phyloP scores from a whole-genome alignment of 1,140 invertebrate species.

The Zaprionus gabonicus region DNA sequence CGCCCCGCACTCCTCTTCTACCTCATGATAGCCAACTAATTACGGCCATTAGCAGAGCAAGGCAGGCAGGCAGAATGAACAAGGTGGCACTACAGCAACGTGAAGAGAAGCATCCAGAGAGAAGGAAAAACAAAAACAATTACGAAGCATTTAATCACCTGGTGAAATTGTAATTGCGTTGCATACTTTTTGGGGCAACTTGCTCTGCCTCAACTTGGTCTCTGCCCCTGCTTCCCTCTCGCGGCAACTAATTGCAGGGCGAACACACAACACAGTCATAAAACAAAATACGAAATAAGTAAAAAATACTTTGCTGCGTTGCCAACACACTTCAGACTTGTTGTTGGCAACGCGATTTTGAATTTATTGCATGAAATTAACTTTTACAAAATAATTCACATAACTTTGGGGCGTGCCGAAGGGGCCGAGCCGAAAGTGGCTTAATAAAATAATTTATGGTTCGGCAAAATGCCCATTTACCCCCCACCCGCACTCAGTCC shows the following conservation, averaged over 20 bases:
- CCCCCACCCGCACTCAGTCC: neutral
- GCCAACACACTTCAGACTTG: constrained; percentile 38
- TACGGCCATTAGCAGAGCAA: constrained; percentile 63
- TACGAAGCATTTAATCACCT: constrained; percentile 84
- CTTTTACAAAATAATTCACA: constrained; percentile 82
- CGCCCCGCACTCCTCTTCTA: neutral
- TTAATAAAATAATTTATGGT: constrained; percentile 82
- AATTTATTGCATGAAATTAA: constrained; percentile 83
- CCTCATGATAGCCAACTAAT: constrained; percentile 59
- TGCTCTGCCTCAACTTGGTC: neutral
- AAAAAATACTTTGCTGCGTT: neutral
- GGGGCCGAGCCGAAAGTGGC: constrained; percentile 68
- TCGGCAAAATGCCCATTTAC: constrained; percentile 70
- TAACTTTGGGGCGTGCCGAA: constrained; percentile 72
- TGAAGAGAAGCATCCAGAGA: constrained; percentile 33
- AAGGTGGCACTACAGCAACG: too few relatives aligned
- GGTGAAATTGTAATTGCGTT: constrained; percentile 83
- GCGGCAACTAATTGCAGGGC: constrained; percentile 48
- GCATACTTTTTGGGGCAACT: constrained; percentile 66
- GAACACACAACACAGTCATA: constrained; percentile 40
- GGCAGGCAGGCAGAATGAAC: neutral
- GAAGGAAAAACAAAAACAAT: constrained; percentile 74
- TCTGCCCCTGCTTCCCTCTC: neutral
- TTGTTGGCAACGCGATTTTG: constrained; percentile 71
- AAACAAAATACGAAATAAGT: constrained; percentile 36